phyloP scores from a whole-genome alignment of 2,888 invertebrate genomes.

The Tenthredo livida region DNA sequence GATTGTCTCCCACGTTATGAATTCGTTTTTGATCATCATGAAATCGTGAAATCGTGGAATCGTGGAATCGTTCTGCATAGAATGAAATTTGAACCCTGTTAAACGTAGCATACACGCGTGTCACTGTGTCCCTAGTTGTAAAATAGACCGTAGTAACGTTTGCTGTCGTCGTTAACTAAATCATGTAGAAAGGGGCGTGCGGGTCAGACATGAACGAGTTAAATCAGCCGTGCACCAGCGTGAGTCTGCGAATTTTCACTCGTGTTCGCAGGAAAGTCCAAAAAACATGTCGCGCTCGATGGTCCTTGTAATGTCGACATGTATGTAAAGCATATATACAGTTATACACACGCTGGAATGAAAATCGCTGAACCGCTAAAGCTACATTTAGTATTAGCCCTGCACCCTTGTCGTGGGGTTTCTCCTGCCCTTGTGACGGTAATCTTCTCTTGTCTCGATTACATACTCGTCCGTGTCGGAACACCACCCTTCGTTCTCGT shows the following conservation, averaged over 20 bases:
- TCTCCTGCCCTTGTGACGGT: constrained; percentile 32
- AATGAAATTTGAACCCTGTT: not conserved
- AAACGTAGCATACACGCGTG: not conserved
- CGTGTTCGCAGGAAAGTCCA: constrained; percentile 6
- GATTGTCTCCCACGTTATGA: not conserved
- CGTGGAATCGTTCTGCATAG: not conserved
- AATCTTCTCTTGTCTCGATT: constrained; percentile 53
- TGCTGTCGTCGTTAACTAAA: constrained; percentile 19
- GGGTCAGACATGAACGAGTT: constrained; percentile 26
- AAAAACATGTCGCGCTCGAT: constrained; percentile 16
- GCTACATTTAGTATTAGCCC: constrained; percentile 13
- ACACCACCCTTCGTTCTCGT: constrained; percentile 29
- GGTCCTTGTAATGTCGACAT: not conserved
- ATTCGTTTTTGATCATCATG: not conserved
- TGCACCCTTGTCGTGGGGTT: constrained; percentile 27
- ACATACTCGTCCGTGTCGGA: constrained; percentile 48
- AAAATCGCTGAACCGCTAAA: constrained; percentile 24
- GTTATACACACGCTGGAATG: not conserved
- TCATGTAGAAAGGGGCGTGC: constrained; percentile 2
- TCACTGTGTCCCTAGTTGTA: not conserved
- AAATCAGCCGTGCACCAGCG: not conserved
- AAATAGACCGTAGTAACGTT: constrained; percentile 13
- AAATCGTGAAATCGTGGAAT: not conserved
- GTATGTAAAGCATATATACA: not conserved
- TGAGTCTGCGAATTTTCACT: constrained; percentile 16